These are phyloP conservation scores for Rhizomys pruinosus DNA, from an alignment of 2,113 vertebrate genomes.

Conservation along the genomic window DNA sequence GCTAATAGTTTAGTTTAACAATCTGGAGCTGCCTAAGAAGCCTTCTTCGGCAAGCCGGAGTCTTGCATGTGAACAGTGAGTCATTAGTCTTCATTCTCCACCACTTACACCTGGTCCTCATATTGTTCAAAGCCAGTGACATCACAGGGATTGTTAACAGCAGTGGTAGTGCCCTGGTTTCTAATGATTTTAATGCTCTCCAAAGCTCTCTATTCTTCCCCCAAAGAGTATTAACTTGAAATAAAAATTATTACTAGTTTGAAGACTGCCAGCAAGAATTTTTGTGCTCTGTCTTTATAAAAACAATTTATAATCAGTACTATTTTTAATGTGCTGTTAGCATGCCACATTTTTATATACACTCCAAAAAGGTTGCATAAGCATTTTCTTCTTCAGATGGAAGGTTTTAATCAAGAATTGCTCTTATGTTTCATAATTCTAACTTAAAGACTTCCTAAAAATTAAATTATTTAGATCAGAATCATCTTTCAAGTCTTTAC, in stretches of 20 bases:
- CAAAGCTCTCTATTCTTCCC: not conserved
- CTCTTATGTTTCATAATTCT: not conserved
- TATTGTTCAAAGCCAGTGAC: conserved; percentile 62
- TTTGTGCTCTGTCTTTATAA: conserved; percentile 63
- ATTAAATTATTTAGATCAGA: not conserved
- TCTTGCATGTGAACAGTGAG: not conserved
- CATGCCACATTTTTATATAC: conserved; percentile 29
- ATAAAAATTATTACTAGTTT: conserved; percentile 56
- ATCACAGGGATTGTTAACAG: not conserved
- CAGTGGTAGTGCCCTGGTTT: not conserved
- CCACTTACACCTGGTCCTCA: conserved; percentile 33
- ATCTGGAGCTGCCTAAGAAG: not conserved
- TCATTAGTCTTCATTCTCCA: not conserved
- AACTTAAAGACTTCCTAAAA: not conserved
- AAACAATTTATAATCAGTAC: conserved; percentile 44
- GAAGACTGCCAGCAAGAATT: conserved; percentile 19
- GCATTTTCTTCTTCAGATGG: conserved; percentile 26
- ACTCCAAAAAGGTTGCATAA: conserved; percentile 47
- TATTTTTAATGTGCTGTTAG: conserved; percentile 57
- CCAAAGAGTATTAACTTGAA: conserved; percentile 24
- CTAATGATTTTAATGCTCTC: not conserved
- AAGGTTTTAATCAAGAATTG: conserved; percentile 59
- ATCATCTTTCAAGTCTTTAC: not conserved
- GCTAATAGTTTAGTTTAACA: conserved; percentile 22
- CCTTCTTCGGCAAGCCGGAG: not conserved